A percentile compares a stretch with the other conserved stretches of the same genome.
These are phyloP conservation scores for Eudasyphora cyanicolor DNA, from an alignment of 2,888 invertebrate species.

Conservation along the genomic window DNA sequence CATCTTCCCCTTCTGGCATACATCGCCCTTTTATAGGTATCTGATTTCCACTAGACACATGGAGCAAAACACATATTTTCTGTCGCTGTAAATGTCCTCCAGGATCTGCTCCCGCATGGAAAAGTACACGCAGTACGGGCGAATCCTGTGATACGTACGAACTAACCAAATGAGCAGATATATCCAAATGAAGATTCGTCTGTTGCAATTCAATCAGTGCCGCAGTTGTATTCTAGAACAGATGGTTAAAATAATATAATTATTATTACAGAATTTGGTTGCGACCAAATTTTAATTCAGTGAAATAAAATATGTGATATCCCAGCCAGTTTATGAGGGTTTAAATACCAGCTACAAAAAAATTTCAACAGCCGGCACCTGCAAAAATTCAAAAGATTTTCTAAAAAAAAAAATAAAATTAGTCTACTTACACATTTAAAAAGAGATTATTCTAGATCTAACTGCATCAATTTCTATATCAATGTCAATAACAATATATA, in stretches of 20 bases:
- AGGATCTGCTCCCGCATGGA: conserved; percentile 94
- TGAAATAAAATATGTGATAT: neutral
- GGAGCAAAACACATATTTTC: conserved; percentile 90
- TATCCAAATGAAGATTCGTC: conserved; percentile 89
- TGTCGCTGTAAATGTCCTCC: conserved; percentile 89
- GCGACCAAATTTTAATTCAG: too few species aligned
- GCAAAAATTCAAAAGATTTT: too few species aligned
- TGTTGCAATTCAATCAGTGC: conserved; percentile 84
- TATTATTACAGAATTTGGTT: too few species aligned
- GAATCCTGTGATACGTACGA: conserved; percentile 92
- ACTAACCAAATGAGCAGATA: conserved; percentile 96
- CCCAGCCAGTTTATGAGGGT: neutral
- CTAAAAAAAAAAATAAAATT: too few species aligned
- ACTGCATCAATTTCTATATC: too few species aligned
- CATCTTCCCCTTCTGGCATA: conserved; percentile 94
- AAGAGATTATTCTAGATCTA: too few species aligned
- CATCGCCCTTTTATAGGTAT: conserved; percentile 92
- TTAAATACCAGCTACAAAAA: neutral
- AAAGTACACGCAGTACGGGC: conserved; percentile 94
- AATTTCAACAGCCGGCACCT: too few species aligned
- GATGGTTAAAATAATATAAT: neutral
- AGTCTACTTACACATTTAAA: too few species aligned
- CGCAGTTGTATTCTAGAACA: conserved; percentile 78
- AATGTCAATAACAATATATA: too few species aligned
- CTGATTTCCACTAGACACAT: conserved; percentile 84